Percentiles rank a stretch among this genome's conserved stretches.
Evolutionary conservation across 2,888 invertebrate species (phyloP).

Genomic region (Caenorhabditis uteleia): DNA sequence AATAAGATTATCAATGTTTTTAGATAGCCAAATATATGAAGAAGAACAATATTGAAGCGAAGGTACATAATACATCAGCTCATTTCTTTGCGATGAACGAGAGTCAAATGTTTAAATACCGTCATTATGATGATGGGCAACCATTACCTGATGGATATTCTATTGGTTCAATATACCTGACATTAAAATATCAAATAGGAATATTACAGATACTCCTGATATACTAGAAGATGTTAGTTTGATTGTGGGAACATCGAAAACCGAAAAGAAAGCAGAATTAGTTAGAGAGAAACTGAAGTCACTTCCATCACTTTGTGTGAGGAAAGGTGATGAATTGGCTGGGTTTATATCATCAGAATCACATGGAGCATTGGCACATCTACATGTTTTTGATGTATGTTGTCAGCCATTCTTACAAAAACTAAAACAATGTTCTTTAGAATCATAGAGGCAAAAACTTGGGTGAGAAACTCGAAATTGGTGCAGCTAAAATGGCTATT

Average conservation of each 20-base stretch:
- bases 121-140: conserved; percentile 16
- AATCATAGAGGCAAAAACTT: conserved; percentile 35
- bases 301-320: conserved; percentile 33
- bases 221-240: conserved; percentile 10
- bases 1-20: neutral
- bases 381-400: conserved; percentile 35
- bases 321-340: conserved; percentile 29
- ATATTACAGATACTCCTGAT: conserved; percentile 10
- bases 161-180: conserved; percentile 1
- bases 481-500: conserved; percentile 36
- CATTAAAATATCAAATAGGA: neutral
- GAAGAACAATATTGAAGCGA: conserved; percentile 36
- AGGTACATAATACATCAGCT: conserved; percentile 21
- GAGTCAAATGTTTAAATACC: conserved; percentile 37
- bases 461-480: conserved; percentile 34
- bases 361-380: conserved; percentile 31
- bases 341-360: conserved; percentile 37
- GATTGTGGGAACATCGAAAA: conserved; percentile 11
- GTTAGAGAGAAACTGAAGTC: conserved; percentile 29
- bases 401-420: neutral
- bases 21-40: conserved; percentile 33
- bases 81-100: conserved; percentile 41
- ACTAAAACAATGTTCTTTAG: conserved; percentile 6
- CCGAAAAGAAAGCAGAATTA: neutral
- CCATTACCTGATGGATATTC: conserved; percentile 29